A percentile compares a stretch with the other conserved stretches of the same genome.
These are phyloP conservation scores for Thalassaphorura encarpata DNA, from an alignment of 1,140 invertebrate species.

Conservation along the genomic window DNA sequence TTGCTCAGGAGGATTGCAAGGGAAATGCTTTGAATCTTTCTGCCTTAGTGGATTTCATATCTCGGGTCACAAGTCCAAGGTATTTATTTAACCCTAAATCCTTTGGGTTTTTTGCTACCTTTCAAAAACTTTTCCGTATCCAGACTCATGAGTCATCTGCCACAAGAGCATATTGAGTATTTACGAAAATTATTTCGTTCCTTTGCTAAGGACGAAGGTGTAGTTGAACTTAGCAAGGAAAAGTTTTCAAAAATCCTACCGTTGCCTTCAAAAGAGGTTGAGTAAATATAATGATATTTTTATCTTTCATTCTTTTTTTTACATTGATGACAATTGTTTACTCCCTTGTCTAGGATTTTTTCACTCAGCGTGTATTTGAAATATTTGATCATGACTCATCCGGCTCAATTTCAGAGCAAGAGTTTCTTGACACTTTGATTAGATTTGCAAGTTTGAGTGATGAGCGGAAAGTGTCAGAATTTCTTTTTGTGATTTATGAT, in stretches of 20 bases:
- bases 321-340: background rate
- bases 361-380: slow-evolving; percentile 85
- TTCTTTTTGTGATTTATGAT: slow-evolving; percentile 88
- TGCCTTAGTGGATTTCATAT: slow-evolving; percentile 72
- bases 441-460: slow-evolving; percentile 73
- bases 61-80: slow-evolving; percentile 59
- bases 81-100: slow-evolving; percentile 39
- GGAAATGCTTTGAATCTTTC: slow-evolving; percentile 53
- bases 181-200: slow-evolving; percentile 76
- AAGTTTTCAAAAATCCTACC: slow-evolving; percentile 70
- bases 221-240: slow-evolving; percentile 70
- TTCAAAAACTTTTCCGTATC: background rate
- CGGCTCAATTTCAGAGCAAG: slow-evolving; percentile 76
- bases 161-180: slow-evolving; percentile 63
- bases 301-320: background rate
- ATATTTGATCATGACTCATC: slow-evolving; percentile 88
- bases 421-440: slow-evolving; percentile 82
- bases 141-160: slow-evolving; percentile 63
- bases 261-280: background rate
- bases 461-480: slow-evolving; percentile 82
- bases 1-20: slow-evolving; percentile 61
- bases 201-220: slow-evolving; percentile 68
- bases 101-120: background rate
- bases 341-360: slow-evolving; percentile 61
- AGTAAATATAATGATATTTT: background rate